These are phyloP conservation scores for Alsophila aescularia DNA, from an alignment of 2,888 invertebrate genomes.

Conservation along the genomic window DNA sequence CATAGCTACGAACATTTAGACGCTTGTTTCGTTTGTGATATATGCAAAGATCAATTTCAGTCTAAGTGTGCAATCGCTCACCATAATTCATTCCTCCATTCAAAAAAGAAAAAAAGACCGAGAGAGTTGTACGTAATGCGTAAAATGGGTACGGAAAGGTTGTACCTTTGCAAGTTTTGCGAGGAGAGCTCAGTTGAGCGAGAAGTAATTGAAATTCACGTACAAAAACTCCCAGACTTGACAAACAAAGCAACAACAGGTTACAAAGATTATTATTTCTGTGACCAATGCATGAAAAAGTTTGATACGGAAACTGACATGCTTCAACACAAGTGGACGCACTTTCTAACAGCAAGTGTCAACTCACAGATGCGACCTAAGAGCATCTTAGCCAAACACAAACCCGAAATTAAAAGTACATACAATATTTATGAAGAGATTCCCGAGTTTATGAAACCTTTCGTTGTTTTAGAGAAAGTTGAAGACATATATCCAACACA, in stretches of 20 bases:
- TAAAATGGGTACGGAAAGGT: slow-evolving; percentile 52
- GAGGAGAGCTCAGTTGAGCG: slow-evolving; percentile 60
- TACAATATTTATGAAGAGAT: slow-evolving; percentile 55
- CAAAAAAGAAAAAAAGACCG: slow-evolving; percentile 46
- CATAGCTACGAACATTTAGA: slow-evolving; percentile 65
- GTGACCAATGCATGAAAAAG: slow-evolving; percentile 67
- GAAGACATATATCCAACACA: slow-evolving; percentile 27
- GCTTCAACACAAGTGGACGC: slow-evolving; percentile 74
- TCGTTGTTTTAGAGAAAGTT: slow-evolving; percentile 55
- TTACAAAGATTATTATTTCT: slow-evolving; percentile 68
- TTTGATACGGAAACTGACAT: slow-evolving; percentile 67
- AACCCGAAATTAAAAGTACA: slow-evolving; percentile 37
- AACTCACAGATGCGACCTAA: slow-evolving; percentile 48
- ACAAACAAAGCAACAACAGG: slow-evolving; percentile 62
- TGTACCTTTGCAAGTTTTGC: slow-evolving; percentile 71
- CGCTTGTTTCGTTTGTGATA: slow-evolving; percentile 60
- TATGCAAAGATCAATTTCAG: slow-evolving; percentile 68
- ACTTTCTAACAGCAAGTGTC: slow-evolving; percentile 62
- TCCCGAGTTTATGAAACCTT: slow-evolving; percentile 58
- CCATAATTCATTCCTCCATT: slow-evolving; percentile 65
- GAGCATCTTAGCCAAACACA: slow-evolving; percentile 29
- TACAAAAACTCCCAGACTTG: slow-evolving; percentile 60
- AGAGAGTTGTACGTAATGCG: slow-evolving; percentile 52
- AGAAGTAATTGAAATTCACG: slow-evolving; percentile 57
- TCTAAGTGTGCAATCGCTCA: slow-evolving; percentile 64